Evolutionary conservation across 2,888 invertebrate species (phyloP).

Genomic region (Drosophila lutescens): DNA sequence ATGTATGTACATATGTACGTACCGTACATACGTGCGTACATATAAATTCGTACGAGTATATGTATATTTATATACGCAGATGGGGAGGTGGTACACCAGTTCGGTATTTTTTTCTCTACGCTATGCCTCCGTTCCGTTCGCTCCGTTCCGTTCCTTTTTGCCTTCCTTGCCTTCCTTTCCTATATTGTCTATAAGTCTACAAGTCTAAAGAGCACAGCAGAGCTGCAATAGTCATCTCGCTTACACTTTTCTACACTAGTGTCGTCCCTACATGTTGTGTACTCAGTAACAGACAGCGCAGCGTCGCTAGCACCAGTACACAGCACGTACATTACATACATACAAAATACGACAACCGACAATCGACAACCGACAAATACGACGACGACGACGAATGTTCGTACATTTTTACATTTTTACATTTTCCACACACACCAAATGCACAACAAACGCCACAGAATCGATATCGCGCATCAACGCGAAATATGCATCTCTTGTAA

Average conservation of each 20-base stretch:
- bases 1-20: conserved; percentile 15
- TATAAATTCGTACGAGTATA: conserved; percentile 16
- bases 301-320: conserved; percentile 43
- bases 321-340: conserved; percentile 49
- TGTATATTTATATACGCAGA: conserved; percentile 15
- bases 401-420: conserved; percentile 11
- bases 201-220: conserved; percentile 22
- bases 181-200: background rate
- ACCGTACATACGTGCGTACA: conserved; percentile 30
- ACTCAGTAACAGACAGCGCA: conserved; percentile 63
- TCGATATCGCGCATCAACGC: conserved; percentile 1
- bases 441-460: conserved; percentile 14
- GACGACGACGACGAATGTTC: conserved; percentile 23
- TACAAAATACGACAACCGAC: conserved; percentile 20
- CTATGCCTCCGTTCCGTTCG: conserved; percentile 18
- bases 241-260: conserved; percentile 65
- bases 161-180: too few species aligned
- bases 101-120: conserved; percentile 45
- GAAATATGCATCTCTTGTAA: conserved; percentile 13
- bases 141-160: background rate
- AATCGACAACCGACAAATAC: conserved; percentile 4
- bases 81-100: conserved; percentile 22
- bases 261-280: conserved; percentile 59
- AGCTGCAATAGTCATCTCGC: conserved; percentile 66
- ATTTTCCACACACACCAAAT: conserved; percentile 23